phyloP scores from a whole-genome alignment of 2,113 vertebrate species.

The Campylomormyrus tamandua region DNA sequence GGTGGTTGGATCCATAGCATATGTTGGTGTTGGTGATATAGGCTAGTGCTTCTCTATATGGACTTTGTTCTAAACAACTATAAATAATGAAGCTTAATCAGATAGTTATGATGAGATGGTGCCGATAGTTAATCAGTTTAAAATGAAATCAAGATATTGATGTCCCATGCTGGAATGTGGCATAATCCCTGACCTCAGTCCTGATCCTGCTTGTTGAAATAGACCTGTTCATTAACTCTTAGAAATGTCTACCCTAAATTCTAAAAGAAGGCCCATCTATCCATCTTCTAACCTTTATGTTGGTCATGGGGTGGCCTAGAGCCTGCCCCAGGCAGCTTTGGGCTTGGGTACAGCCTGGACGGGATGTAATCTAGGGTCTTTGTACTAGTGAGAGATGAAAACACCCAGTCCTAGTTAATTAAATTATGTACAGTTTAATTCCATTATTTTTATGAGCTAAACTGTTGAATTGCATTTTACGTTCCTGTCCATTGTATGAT shows the following conservation, averaged over 20 bases:
- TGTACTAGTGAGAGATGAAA: neutral
- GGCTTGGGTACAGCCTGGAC: neutral
- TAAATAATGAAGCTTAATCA: neutral
- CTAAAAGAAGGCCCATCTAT: neutral
- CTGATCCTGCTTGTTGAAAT: neutral
- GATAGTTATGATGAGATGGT: neutral
- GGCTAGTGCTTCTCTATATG: neutral
- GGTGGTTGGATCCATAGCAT: neutral
- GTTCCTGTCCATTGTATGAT: neutral
- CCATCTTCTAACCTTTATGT: neutral
- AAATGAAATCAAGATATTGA: neutral
- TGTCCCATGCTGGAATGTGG: neutral
- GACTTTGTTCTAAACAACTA: neutral
- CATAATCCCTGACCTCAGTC: neutral
- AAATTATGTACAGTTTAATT: neutral
- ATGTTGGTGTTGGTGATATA: neutral
- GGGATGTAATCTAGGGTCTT: neutral
- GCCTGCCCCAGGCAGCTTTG: neutral
- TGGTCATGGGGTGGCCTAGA: neutral
- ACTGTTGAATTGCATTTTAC: neutral
- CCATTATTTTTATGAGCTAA: neutral
- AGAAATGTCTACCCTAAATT: neutral
- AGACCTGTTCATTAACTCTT: neutral
- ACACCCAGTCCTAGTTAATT: neutral
- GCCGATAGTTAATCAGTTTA: neutral